Evolutionary conservation across 2,888 invertebrate genomes (phyloP).

Genomic region (Stomorhina lunata): DNA sequence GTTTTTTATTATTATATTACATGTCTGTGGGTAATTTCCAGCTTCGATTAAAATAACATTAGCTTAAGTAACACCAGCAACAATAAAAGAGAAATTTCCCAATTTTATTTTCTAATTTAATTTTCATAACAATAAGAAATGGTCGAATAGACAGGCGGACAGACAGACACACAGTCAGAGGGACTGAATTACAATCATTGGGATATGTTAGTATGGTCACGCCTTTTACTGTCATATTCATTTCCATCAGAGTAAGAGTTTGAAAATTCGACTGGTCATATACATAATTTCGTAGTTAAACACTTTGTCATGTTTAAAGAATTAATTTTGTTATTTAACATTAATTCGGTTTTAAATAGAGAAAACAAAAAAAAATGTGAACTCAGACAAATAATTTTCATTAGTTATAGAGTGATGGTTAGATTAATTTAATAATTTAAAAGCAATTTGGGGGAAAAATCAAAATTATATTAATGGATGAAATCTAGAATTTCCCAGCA

Average conservation of each 20-base stretch:
- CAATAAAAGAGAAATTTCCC: constrained; percentile 38
- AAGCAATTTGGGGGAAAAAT: background rate
- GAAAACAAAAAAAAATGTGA: background rate
- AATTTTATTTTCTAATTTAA: background rate
- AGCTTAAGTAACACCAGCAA: constrained; percentile 10
- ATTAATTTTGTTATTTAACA: constrained; percentile 8
- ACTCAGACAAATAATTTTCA: too few species aligned
- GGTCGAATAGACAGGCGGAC: background rate
- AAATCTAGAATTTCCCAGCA: too few species aligned
- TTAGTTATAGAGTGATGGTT: background rate
- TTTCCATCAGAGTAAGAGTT: background rate
- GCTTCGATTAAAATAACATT: constrained; percentile 51
- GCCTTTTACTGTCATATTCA: constrained; percentile 17
- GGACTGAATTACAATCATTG: too few species aligned
- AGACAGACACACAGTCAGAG: too few species aligned
- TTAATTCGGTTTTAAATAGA: background rate
- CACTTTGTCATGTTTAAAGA: constrained; percentile 10
- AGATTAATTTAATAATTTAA: constrained; percentile 7
- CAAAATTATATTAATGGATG: background rate
- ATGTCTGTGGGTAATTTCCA: constrained; percentile 17
- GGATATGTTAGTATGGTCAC: constrained; percentile 14
- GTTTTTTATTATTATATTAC: constrained; percentile 26
- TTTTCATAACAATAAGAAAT: background rate
- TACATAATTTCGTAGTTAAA: background rate
- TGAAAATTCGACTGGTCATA: too few species aligned